Base-by-base conservation (phyloP, 2,888 invertebrate genomes). In the Tiliacea aurago region DNA sequence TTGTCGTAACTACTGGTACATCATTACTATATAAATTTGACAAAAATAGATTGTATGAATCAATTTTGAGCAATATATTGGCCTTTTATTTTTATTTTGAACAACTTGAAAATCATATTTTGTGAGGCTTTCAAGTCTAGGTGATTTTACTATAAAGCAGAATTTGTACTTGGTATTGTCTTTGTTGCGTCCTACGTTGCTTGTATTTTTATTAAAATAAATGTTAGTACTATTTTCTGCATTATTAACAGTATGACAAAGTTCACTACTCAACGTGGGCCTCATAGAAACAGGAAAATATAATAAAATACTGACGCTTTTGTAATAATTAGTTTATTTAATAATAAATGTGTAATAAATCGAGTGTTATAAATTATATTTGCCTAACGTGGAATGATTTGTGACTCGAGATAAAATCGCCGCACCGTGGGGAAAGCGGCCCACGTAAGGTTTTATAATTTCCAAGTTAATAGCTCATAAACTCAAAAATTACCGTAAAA, bases 261-360 rank as follows among this genome's bases (percentile, higher is more conserved):
- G n/a, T 20, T 33, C 5, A 15, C 13, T n/a, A 20, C 7, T 45
- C 28, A 62, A 20, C 4, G 33, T n/a, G 28, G 7, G 20, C 1
- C 3, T n/a, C 4, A 65, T 47, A 13, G 5, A 6, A 51, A 61
- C 10, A 43, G 66, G 64, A 53, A 61, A 58, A 66, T 64, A 0
- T 28, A 78, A 76, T 58, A 79, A 86, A 84, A 83, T 18, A n/a
- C 73, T 28, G 20, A 20, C 41, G 6, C 23, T 68, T 87, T 87
- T 91, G 91, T 88, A 84, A 88, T 85, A 86, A 87, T 83, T 87
- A 86, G 64, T 90, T 90, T 89, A 88, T 92, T 81, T 93, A 91
- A 92, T 93, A 93, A 92, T 93, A 93, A 92, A 88, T 80, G 93
- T 95, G 93, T 94, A 90, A 92, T 92, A 94, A 95, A 93, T 94